Evolutionary conservation across 2,113 vertebrate genomes (phyloP), one percentile per base, ranked within the genome.

Genomic region (Pachyramphus minor): DNA sequence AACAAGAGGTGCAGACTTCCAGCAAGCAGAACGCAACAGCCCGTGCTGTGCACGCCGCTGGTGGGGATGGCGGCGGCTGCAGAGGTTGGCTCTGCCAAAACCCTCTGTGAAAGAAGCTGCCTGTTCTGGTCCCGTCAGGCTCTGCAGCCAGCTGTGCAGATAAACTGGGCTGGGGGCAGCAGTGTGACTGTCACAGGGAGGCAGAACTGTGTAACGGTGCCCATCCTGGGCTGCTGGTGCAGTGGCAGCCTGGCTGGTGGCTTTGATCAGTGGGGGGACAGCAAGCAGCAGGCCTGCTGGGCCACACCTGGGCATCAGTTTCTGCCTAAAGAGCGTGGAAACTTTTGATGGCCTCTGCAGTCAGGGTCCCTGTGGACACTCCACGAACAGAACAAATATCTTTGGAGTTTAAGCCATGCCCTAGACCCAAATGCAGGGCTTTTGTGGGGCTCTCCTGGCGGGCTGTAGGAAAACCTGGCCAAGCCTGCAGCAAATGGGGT

Each of bases 41-140:
- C 64, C 6, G 0, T 47, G 77, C 73, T 72, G 69, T 87, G 82
- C 53, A 14, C 0, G 0, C 49, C 0, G 0, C 47, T 1, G 14
- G 24, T 39, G 63, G 53, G 45, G 49, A 39, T 8, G 47, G 55
- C 78, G 37, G 76, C 42, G 80, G 87, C 63, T 4, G 7, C 24
- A 35, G 49, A 25, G 10, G 49, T 27, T 14, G 47, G 23, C 23
- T 81, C 37, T 74, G n/a, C 56, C 35, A 13, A 15, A 81, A 44
- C 0, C 0, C 35, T n/a, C 45, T 3, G 11, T 50, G 84, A 42
- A 37, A 37, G 33, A 53, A 42, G 35, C 59, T 87, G 45, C 52
- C 17, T 25, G 47, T 63, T 55, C 47, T 7, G 4, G n/a, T 69
- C 19, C 49, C 2, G 0, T 14, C 12, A 28, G 39, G 42, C 49